Evolutionary conservation across 1,140 invertebrate species (phyloP).

Genomic region (Tetragonula clypearis): DNA sequence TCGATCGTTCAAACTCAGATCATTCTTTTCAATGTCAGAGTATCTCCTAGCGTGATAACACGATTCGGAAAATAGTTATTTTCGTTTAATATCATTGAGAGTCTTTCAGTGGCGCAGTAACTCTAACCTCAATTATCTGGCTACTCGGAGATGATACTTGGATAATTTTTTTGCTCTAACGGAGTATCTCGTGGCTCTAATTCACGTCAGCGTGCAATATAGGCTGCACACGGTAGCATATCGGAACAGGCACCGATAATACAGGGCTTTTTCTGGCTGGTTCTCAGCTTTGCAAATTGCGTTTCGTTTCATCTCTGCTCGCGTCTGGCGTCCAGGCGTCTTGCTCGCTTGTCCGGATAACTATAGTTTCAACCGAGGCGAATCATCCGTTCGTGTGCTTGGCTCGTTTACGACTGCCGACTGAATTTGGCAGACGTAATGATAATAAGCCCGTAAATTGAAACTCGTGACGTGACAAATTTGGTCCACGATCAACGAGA

Average conservation of each 20-base stretch:
- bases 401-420: neutral
- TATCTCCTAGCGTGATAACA: no score
- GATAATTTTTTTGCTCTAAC: no score
- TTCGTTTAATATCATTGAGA: no score
- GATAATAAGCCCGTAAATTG: neutral
- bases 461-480: neutral
- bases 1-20: no score
- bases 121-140: no score
- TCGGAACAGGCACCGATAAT: constrained; percentile 15
- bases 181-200: neutral
- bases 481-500: neutral
- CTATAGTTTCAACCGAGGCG: neutral
- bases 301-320: neutral
- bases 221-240: neutral
- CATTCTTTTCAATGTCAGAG: no score
- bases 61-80: no score
- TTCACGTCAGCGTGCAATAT: constrained; percentile 19
- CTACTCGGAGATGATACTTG: no score
- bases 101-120: no score
- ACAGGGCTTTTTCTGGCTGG: neutral
- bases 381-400: no score
- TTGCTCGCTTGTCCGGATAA: neutral
- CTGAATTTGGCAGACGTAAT: no score
- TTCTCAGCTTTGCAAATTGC: constrained; percentile 27
- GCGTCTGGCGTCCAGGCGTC: no score